Evolutionary conservation across 2,888 invertebrate genomes (phyloP).

Genomic region (Rugalucina vietnamica): DNA sequence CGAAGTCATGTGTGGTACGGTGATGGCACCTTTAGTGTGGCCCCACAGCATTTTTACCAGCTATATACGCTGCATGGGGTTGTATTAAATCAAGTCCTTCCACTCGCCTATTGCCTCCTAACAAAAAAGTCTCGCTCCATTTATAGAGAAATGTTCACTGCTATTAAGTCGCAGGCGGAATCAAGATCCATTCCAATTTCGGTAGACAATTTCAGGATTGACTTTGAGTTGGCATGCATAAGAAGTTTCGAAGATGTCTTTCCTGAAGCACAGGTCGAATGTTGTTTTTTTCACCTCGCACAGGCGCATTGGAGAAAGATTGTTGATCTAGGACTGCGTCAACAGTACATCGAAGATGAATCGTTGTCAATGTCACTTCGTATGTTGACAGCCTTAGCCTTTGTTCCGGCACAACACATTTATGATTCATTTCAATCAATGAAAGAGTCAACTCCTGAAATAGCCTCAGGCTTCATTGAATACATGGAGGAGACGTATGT

Average conservation of each 20-base stretch:
- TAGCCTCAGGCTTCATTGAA: background rate
- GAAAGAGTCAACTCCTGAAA: background rate
- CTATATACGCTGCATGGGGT: background rate
- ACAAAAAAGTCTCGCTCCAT: background rate
- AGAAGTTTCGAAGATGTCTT: background rate
- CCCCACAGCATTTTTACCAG: background rate
- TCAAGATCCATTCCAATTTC: background rate
- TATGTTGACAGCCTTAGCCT: background rate
- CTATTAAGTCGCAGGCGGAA: conserved; percentile 5
- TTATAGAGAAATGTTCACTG: background rate
- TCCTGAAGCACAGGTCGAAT: background rate
- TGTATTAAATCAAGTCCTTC: background rate
- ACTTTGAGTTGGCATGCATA: background rate
- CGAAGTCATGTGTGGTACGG: background rate
- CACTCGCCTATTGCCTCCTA: background rate
- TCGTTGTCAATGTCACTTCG: background rate
- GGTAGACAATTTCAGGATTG: background rate
- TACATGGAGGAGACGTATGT: background rate
- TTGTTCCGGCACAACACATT: background rate
- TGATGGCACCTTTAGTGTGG: background rate
- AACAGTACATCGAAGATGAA: background rate
- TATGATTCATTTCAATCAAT: background rate
- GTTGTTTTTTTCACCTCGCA: background rate
- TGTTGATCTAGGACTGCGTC: background rate
- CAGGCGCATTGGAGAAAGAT: conserved; percentile 2